Conservation (phyloP, 2,113 vertebrate species). For the Taxidea taxus region DNA sequence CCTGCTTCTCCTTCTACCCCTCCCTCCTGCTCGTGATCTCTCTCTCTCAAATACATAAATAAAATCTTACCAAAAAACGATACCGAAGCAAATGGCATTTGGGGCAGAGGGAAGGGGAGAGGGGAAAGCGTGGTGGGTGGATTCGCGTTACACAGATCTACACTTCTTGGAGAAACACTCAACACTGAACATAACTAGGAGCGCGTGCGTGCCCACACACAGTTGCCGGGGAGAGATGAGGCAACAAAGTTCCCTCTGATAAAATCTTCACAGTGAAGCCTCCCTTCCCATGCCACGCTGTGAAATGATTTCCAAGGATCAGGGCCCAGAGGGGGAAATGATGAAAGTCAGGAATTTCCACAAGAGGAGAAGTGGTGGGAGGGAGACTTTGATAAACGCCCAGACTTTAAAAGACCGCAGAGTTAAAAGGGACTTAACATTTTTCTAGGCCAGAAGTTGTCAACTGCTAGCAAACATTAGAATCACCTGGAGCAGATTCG, state of each 20-base stretch:
- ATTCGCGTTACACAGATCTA: background rate
- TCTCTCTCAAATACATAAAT: background rate
- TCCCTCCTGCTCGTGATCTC: background rate
- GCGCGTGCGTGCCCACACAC: accelerated
- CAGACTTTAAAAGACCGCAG: background rate
- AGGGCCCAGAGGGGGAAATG: background rate
- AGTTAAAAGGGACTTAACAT: background rate
- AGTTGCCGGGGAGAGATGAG: background rate
- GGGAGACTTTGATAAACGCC: background rate
- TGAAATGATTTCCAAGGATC: background rate
- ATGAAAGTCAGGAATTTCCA: background rate
- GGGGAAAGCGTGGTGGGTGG: background rate
- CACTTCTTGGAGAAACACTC: background rate
- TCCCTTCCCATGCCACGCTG: background rate
- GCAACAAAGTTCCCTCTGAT: background rate
- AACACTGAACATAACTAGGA: background rate
- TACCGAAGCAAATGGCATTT: background rate
- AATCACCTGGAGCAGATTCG: background rate
- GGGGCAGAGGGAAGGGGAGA: background rate
- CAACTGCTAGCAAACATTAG: background rate
- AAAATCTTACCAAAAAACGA: background rate
- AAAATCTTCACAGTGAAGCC: background rate
- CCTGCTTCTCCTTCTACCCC: background rate
- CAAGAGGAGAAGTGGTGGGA: background rate
- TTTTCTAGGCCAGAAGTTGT: background rate